Conservation (phyloP, 2,113 vertebrate species). For the Alces alces region DNA sequence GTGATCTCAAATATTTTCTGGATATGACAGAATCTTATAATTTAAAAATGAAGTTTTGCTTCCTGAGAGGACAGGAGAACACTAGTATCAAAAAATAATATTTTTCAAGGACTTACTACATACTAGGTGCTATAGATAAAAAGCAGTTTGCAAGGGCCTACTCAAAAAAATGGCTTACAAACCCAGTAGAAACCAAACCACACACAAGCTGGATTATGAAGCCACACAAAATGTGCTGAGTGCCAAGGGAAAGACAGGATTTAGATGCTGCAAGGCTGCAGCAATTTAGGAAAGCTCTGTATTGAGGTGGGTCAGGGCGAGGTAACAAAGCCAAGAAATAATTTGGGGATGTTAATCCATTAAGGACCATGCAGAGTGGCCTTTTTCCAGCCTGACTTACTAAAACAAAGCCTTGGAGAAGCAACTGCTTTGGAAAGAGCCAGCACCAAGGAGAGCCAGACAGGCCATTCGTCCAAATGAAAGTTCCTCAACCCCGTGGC, state of each 20-base stretch:
- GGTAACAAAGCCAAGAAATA: background rate
- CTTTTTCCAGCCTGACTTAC: background rate
- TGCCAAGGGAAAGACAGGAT: background rate
- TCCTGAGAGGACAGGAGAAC: background rate
- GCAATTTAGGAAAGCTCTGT: background rate
- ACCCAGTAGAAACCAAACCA: background rate
- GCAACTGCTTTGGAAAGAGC: background rate
- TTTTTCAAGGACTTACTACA: background rate
- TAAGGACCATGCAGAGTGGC: background rate
- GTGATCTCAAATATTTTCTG: background rate
- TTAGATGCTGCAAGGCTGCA: background rate
- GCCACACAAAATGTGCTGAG: background rate
- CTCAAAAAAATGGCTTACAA: background rate
- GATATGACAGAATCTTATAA: background rate
- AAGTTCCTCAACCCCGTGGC: background rate
- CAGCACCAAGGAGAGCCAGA: constrained; percentile 52
- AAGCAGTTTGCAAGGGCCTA: background rate
- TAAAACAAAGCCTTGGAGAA: background rate
- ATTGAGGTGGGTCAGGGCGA: background rate
- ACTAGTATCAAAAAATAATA: background rate
- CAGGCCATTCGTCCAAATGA: background rate
- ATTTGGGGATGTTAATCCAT: background rate
- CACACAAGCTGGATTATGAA: background rate
- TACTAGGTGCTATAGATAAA: background rate
- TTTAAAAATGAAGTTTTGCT: background rate